Percentiles rank a stretch among this genome's conserved stretches.
Conservation (phyloP, 1,140 invertebrate species). For the Drosophila micromelanica region DNA sequence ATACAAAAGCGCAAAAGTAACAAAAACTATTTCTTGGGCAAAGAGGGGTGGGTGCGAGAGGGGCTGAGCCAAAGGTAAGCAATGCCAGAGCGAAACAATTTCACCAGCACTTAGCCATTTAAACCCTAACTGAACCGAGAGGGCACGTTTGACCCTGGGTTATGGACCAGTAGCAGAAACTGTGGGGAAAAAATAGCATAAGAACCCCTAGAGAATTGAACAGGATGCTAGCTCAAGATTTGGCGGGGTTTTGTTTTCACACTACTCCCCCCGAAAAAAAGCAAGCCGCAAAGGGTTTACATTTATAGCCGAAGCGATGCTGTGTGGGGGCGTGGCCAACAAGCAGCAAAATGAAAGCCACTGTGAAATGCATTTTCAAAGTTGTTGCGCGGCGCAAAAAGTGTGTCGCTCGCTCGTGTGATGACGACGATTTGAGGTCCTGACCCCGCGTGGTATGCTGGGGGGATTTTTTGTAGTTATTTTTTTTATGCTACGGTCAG, state of each 20-base stretch:
- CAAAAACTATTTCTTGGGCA: conserved; percentile 24
- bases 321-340: conserved; percentile 59
- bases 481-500: conserved; percentile 39
- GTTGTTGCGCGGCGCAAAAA: conserved; percentile 66
- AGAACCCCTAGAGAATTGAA: conserved; percentile 55
- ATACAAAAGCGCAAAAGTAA: conserved; percentile 27
- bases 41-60: neutral
- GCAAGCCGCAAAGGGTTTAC: conserved; percentile 67
- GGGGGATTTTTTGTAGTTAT: conserved; percentile 47
- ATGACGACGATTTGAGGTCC: conserved; percentile 73
- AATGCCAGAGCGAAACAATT: conserved; percentile 74
- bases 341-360: conserved; percentile 75
- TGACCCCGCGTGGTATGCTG: conserved; percentile 63
- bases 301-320: conserved; percentile 70
- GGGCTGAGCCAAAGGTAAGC: conserved; percentile 54
- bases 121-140: conserved; percentile 77
- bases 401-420: conserved; percentile 50
- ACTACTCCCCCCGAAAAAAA: conserved; percentile 5
- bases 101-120: conserved; percentile 78
- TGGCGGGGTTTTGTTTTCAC: conserved; percentile 32
- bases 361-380: conserved; percentile 77
- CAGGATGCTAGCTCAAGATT: conserved; percentile 60
- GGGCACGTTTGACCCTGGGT: conserved; percentile 72
- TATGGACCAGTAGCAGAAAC: conserved; percentile 24
- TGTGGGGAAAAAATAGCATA: conserved; percentile 23